A percentile compares a stretch with the other conserved stretches of the same genome.
Conservation (phyloP, 2,797 vertebrate genomes). For the Notolepis coatsorum region DNA sequence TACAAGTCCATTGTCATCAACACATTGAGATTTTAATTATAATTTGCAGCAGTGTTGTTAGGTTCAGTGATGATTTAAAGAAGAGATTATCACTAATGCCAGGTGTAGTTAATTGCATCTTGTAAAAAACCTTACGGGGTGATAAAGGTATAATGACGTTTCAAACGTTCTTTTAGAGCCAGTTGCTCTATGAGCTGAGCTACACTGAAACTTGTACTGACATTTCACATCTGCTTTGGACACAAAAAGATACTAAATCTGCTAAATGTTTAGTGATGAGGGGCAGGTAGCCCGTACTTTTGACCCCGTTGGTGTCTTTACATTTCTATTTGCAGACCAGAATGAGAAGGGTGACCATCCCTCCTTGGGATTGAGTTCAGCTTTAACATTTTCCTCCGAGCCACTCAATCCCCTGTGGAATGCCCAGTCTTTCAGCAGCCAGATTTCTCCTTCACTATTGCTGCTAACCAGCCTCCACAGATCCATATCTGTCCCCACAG, state of each 20-base stretch:
- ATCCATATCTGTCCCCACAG: constrained; percentile 62
- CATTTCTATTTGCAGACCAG: constrained; percentile 21
- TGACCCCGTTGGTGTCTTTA: constrained; percentile 12
- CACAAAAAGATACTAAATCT: not conserved
- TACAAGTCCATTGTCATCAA: not conserved
- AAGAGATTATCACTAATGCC: not conserved
- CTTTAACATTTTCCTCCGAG: constrained; percentile 51
- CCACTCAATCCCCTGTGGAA: constrained; percentile 76
- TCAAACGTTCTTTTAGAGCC: not conserved
- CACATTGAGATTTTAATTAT: not conserved
- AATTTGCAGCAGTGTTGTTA: not conserved
- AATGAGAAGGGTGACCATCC: constrained; percentile 28
- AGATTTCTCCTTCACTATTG: constrained; percentile 46
- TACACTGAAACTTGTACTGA: not conserved
- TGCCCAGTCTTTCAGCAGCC: constrained; percentile 68
- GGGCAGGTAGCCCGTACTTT: not conserved
- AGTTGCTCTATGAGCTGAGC: not conserved
- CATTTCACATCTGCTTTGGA: not conserved
- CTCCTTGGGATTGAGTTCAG: constrained; percentile 51
- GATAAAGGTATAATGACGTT: not conserved
- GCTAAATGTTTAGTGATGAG: too few relatives aligned
- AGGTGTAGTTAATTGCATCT: not conserved
- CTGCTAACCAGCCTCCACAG: constrained; percentile 48
- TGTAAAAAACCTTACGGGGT: constrained; percentile 11
- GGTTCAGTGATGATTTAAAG: not conserved